These are phyloP conservation scores for Leucophenga maculata DNA, from an alignment of 2,888 invertebrate genomes.

Conservation along the genomic window DNA sequence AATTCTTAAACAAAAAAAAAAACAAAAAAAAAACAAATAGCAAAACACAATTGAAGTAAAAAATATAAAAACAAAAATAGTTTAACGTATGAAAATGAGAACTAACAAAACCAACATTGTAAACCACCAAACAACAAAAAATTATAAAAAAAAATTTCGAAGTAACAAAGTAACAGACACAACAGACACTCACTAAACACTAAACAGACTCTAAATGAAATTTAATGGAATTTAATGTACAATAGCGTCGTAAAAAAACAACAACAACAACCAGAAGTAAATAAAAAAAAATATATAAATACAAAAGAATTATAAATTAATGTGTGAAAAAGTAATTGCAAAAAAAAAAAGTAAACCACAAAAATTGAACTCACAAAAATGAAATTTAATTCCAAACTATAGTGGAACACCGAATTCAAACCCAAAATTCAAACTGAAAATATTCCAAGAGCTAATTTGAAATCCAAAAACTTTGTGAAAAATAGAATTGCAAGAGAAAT, in stretches of 20 bases:
- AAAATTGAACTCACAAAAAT: too few species aligned
- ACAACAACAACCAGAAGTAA: background rate
- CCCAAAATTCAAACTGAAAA: background rate
- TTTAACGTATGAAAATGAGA: constrained; percentile 25
- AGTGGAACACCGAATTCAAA: background rate
- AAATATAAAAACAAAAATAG: constrained; percentile 46
- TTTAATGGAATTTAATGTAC: constrained; percentile 63
- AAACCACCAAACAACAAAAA: constrained; percentile 36
- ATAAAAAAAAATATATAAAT: background rate
- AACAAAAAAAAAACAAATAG: constrained; percentile 49
- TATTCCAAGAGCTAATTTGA: background rate
- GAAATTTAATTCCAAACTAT: constrained; percentile 1
- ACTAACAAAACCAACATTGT: constrained; percentile 27
- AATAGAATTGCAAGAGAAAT: constrained; percentile 16
- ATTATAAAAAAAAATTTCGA: constrained; percentile 51
- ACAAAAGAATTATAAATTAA: constrained; percentile 12
- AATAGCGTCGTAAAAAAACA: constrained; percentile 59
- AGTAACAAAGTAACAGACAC: constrained; percentile 3
- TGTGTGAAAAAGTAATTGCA: constrained; percentile 12
- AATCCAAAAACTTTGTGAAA: constrained; percentile 7
- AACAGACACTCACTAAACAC: background rate
- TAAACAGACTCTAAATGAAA: constrained; percentile 63
- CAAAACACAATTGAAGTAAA: constrained; percentile 54
- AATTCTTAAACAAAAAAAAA: constrained; percentile 47
- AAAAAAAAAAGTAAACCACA: background rate